Base-by-base conservation (phyloP, 2,113 vertebrate species). In the Eulemur rufifrons region DNA sequence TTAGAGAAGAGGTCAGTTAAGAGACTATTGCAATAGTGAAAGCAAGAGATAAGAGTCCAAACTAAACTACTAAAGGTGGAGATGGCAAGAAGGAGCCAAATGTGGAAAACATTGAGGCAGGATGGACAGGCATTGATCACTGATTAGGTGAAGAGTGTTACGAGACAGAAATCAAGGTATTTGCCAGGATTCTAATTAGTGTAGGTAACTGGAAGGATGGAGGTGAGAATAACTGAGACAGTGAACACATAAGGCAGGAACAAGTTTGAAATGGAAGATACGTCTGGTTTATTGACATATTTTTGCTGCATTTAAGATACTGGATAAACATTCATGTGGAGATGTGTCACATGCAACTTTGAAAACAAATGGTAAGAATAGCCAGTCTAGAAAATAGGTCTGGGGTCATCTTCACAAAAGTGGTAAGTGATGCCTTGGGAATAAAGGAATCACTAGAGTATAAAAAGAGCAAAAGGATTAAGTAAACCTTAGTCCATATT, bases 351-450 rank as follows among this genome's bases (percentile, higher is more conserved):
- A 42, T 74, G 23, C 85, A 89, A 85, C 64, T 92, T 89, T 85
- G 56, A 95, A 95, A 94, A 94, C 29, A 76, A 86, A 69, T 52
- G 21, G 47, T 56, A 42, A 81, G 73, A 93, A 93, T 3, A 87
- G 34, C 37, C 34, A 71, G 37, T 21, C 45, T 84, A 84, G 54
- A 59, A 83, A 87, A 78, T 0, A 56, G 25, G 20, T 29, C 68
- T 83, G n/a, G 61, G 25, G 50, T 77, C 73, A 87, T 87, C 59
- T 74, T 91, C 77, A 91, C 45, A 42, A 69, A 73, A 91, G 59
- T 64, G 32, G 2, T 68, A 77, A 74, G 45, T 88, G 71, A 85
- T 76, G 18, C n/a, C 50, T 18, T 69, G 20, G 8, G 54, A 78
- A 27, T 63, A 11, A 21, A 84, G 37, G 10, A 68, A 90, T 61